phyloP scores from a whole-genome alignment of 2,888 invertebrate genomes.

The Drosophila vallismaia region DNA sequence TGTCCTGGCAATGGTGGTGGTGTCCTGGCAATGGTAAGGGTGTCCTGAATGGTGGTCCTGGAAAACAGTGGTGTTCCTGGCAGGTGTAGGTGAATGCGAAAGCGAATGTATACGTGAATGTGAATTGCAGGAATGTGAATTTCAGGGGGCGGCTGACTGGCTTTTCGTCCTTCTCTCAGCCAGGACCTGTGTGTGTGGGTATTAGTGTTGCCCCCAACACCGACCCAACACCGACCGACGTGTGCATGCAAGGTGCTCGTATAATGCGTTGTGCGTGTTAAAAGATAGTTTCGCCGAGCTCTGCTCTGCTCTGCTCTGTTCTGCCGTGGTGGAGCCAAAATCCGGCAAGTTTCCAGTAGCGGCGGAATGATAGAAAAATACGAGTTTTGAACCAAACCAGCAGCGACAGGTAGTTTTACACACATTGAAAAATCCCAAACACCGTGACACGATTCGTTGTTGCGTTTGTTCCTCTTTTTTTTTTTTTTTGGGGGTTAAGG shows the following conservation, averaged over 20 bases:
- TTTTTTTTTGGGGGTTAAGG: conserved; percentile 42
- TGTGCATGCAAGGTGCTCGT: conserved; percentile 77
- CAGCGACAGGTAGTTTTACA: conserved; percentile 78
- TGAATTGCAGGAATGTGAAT: conserved; percentile 57
- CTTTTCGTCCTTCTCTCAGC: conserved; percentile 10
- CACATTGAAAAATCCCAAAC: conserved; percentile 78
- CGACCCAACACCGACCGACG: conserved; percentile 43
- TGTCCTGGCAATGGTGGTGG: background rate
- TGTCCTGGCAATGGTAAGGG: background rate
- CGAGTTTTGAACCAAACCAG: conserved; percentile 6
- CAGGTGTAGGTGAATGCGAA: too few species aligned
- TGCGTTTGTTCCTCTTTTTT: conserved; percentile 32
- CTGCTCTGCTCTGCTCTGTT: conserved; percentile 39
- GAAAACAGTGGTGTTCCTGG: too few species aligned
- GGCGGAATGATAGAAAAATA: conserved; percentile 22
- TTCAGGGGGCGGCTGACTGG: conserved; percentile 57
- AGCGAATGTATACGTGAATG: background rate
- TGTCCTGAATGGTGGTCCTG: background rate
- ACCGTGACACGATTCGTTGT: conserved; percentile 65
- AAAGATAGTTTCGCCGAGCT: conserved; percentile 79
- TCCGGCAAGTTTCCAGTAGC: conserved; percentile 64
- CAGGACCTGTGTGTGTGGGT: conserved; percentile 12
- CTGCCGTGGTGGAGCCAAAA: conserved; percentile 61
- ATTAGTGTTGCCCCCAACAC: background rate
- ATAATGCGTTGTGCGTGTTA: conserved; percentile 79